phyloP scores from a whole-genome alignment of 2,113 vertebrate species.

The Felis chaus region DNA sequence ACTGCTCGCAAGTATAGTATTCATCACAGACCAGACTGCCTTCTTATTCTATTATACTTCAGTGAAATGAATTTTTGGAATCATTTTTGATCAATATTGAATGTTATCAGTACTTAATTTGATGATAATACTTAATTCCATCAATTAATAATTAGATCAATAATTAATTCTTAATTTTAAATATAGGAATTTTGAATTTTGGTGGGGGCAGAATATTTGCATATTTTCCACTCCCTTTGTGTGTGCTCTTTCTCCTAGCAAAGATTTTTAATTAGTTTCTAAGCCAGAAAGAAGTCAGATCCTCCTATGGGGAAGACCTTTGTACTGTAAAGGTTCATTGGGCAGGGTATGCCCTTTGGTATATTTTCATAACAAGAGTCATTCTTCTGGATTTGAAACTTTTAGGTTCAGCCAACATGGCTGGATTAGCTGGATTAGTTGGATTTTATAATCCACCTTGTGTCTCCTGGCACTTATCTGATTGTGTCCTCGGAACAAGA shows the following conservation, averaged over 20 bases:
- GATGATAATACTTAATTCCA: background rate
- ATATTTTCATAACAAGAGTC: slow-evolving; percentile 1
- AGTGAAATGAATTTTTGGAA: slow-evolving; percentile 20
- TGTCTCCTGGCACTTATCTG: background rate
- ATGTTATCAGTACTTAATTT: background rate
- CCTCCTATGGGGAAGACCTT: background rate
- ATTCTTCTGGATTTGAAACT: background rate
- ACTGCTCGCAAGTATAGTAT: background rate
- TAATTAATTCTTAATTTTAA: slow-evolving; percentile 36
- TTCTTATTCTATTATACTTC: background rate
- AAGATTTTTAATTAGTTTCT: slow-evolving; percentile 12
- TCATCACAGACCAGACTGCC: background rate
- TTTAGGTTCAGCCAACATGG: background rate
- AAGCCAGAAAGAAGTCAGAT: slow-evolving; percentile 20
- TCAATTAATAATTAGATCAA: background rate
- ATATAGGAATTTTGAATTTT: background rate
- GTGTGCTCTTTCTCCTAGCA: background rate
- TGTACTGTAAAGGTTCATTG: background rate
- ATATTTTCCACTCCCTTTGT: slow-evolving; percentile 35
- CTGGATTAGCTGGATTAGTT: background rate
- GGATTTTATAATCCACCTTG: background rate
- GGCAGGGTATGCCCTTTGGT: background rate
- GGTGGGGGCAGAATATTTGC: background rate
- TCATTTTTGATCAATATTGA: background rate
- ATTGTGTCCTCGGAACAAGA: background rate